Conservation (phyloP, 2,888 invertebrate species). For the Agrenia bidenticulata region DNA sequence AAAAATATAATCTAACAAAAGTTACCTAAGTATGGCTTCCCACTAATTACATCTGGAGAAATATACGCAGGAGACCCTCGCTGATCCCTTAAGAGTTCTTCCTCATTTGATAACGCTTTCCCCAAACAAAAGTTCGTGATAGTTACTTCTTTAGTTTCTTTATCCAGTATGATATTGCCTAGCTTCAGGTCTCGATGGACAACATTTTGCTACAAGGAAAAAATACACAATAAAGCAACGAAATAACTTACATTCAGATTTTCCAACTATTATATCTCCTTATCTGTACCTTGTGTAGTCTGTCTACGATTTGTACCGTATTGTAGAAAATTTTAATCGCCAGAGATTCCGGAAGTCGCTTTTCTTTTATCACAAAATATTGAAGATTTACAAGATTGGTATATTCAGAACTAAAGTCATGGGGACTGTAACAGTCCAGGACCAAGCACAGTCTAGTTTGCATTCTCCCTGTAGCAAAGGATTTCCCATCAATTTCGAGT, state of each 20-base stretch:
- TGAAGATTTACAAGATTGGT: constrained; percentile 68
- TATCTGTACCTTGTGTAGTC: constrained; percentile 66
- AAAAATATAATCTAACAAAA: constrained; percentile 9
- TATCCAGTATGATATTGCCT: constrained; percentile 74
- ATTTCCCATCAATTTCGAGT: constrained; percentile 62
- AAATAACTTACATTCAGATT: constrained; percentile 7
- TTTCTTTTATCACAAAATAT: constrained; percentile 74
- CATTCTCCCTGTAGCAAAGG: constrained; percentile 56
- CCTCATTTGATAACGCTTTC: constrained; percentile 71
- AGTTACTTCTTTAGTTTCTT: constrained; percentile 64
- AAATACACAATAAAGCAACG: constrained; percentile 10
- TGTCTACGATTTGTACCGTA: constrained; percentile 71
- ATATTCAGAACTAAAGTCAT: constrained; percentile 64
- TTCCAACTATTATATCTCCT: too few species aligned
- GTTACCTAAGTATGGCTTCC: constrained; percentile 70
- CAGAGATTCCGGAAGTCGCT: constrained; percentile 72
- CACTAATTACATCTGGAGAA: constrained; percentile 74
- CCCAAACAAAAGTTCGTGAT: constrained; percentile 77
- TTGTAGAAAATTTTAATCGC: constrained; percentile 73
- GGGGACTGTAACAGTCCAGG: constrained; percentile 70
- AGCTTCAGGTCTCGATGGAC: constrained; percentile 76
- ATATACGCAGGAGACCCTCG: constrained; percentile 79
- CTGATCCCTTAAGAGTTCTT: constrained; percentile 71
- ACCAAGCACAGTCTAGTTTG: constrained; percentile 67
- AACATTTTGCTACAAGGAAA: constrained; percentile 66